A percentile compares a stretch with the other conserved stretches of the same genome.
Evolutionary conservation across 2,113 vertebrate genomes (phyloP).

Genomic region (Platysteira castanea): DNA sequence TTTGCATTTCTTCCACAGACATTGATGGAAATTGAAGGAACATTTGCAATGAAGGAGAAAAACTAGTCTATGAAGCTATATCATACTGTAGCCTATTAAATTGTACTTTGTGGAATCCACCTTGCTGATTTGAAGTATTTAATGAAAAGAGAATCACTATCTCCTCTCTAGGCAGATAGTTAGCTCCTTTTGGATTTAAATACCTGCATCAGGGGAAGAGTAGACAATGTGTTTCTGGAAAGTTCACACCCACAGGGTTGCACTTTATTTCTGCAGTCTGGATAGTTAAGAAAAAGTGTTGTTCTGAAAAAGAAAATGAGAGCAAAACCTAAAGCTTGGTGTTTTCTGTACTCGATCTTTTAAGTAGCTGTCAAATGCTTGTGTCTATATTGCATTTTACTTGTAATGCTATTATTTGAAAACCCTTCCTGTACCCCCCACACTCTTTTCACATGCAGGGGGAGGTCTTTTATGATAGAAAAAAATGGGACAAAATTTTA

Average conservation of each 20-base stretch:
- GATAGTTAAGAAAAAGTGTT: neutral
- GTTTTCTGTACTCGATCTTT: neutral
- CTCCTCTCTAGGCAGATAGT: neutral
- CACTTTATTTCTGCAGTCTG: neutral
- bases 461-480: neutral
- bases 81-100: neutral
- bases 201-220: neutral
- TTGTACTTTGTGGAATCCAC: neutral
- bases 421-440: neutral
- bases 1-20: neutral
- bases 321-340: neutral
- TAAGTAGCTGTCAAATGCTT: neutral
- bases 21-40: neutral
- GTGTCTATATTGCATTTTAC: neutral
- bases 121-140: neutral
- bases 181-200: conserved; percentile 7
- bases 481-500: neutral
- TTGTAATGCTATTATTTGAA: neutral
- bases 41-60: neutral
- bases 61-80: neutral
- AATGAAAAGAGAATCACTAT: neutral
- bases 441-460: neutral
- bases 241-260: neutral
- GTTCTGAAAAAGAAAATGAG: neutral
- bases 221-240: neutral